Percentiles rank a stretch among this genome's conserved stretches.
Conservation (phyloP, 2,113 vertebrate species). For the Muntiacus reevesi region DNA sequence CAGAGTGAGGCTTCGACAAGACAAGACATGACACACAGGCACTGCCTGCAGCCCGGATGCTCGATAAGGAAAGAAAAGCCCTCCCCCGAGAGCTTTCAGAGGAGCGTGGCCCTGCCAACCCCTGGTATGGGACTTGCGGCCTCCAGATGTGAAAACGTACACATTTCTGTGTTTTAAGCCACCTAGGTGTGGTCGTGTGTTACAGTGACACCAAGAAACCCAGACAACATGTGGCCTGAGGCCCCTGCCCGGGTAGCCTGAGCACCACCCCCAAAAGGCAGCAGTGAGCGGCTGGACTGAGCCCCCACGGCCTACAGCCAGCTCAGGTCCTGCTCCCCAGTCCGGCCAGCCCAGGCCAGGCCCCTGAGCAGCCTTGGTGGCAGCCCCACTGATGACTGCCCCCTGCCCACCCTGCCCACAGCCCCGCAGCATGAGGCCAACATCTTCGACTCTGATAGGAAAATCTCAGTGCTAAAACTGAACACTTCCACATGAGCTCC, state of each 20-base stretch:
- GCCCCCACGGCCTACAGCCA: not conserved
- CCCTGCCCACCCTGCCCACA: not conserved
- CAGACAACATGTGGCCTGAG: too few species aligned
- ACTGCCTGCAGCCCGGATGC: not conserved
- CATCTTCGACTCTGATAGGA: not conserved
- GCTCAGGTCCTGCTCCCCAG: not conserved
- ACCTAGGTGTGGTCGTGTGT: not conserved
- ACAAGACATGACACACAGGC: not conserved
- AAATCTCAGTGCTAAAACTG: constrained; percentile 16
- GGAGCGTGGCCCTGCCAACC: fast-evolving
- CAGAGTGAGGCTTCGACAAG: fast-evolving
- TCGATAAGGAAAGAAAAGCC: not conserved
- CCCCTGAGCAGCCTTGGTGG: not conserved
- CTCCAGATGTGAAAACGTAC: not conserved
- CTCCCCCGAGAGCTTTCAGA: fast-evolving
- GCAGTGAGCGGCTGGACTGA: not conserved
- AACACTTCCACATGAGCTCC: not conserved
- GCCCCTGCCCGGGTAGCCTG: fast-evolving
- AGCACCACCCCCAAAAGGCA: not conserved
- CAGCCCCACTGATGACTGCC: not conserved
- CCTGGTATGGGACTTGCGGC: fast-evolving
- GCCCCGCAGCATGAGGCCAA: not conserved
- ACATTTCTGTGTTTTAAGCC: not conserved
- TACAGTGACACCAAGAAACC: too few species aligned
- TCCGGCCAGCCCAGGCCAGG: not conserved